These are phyloP conservation scores for Lepus oiostolus DNA, from an alignment of 2,797 vertebrate species.

Conservation along the genomic window DNA sequence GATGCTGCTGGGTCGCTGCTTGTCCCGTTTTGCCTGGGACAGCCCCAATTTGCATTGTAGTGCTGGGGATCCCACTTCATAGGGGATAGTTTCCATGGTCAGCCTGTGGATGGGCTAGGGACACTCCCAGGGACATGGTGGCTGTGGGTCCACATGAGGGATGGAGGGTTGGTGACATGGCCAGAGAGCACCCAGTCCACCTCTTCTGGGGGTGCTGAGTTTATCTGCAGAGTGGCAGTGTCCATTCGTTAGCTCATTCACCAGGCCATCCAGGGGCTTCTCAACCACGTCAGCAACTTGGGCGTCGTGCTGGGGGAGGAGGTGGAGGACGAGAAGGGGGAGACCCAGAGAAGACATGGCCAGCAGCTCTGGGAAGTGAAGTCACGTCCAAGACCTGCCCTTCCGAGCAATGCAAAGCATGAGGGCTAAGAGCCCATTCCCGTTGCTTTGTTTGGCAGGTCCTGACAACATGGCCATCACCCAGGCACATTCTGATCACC, in stretches of 20 bases:
- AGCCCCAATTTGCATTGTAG: background rate
- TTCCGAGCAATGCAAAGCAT: slow-evolving; percentile 67
- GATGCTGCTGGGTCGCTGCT: background rate
- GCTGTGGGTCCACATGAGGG: background rate
- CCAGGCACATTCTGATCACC: slow-evolving; percentile 26
- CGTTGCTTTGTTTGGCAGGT: slow-evolving; percentile 72
- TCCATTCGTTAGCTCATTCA: background rate
- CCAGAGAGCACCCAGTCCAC: background rate
- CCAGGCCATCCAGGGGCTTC: fast-evolving
- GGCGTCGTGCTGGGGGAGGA: background rate
- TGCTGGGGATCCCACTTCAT: background rate
- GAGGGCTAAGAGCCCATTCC: background rate
- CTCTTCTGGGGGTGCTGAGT: background rate
- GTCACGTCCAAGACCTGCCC: slow-evolving; percentile 34
- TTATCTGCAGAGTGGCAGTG: background rate
- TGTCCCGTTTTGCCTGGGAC: background rate
- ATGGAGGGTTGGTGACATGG: background rate
- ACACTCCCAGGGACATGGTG: background rate
- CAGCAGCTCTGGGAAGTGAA: slow-evolving; percentile 39
- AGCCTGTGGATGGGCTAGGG: background rate
- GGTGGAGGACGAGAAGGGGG: background rate
- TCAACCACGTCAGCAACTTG: background rate
- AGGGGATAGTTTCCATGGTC: background rate
- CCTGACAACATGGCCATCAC: background rate
- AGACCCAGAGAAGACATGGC: background rate